Evolutionary conservation across 2,113 vertebrate species (phyloP).

Genomic region (Pheucticus melanocephalus): DNA sequence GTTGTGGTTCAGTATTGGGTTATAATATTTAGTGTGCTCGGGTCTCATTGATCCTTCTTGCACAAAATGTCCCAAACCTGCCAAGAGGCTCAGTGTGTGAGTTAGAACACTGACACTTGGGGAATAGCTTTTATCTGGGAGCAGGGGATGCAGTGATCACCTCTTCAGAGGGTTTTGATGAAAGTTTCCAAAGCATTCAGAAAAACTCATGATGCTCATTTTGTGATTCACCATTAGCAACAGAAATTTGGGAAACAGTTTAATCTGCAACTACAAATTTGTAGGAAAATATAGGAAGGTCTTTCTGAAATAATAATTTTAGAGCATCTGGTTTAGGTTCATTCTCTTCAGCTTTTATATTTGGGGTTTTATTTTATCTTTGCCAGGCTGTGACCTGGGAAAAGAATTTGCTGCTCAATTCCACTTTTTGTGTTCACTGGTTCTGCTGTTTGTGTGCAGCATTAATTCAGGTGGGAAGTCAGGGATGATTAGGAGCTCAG

Average conservation of each 20-base stretch:
- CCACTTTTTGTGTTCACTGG: not conserved
- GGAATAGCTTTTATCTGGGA: not conserved
- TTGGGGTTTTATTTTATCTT: not conserved
- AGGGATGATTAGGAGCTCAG: not conserved
- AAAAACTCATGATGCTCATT: not conserved
- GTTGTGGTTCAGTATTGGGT: not conserved
- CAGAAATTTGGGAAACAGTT: not conserved
- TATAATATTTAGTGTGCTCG: not conserved
- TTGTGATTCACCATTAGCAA: not conserved
- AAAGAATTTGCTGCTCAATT: not conserved
- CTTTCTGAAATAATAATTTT: not conserved
- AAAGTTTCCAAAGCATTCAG: not conserved
- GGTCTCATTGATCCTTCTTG: not conserved
- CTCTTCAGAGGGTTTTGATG: not conserved
- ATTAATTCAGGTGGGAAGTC: not conserved
- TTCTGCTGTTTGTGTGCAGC: not conserved
- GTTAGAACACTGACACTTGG: not conserved
- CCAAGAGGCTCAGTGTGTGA: not conserved
- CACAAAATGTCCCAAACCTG: not conserved
- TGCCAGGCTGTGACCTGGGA: not conserved
- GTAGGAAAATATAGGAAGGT: not conserved
- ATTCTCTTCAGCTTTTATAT: not conserved
- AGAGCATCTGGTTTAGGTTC: not conserved
- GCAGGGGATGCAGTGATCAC: fast-evolving
- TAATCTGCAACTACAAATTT: not conserved